Base-by-base conservation (phyloP, 1,140 invertebrate genomes). In the Oreohelix idahoensis region DNA sequence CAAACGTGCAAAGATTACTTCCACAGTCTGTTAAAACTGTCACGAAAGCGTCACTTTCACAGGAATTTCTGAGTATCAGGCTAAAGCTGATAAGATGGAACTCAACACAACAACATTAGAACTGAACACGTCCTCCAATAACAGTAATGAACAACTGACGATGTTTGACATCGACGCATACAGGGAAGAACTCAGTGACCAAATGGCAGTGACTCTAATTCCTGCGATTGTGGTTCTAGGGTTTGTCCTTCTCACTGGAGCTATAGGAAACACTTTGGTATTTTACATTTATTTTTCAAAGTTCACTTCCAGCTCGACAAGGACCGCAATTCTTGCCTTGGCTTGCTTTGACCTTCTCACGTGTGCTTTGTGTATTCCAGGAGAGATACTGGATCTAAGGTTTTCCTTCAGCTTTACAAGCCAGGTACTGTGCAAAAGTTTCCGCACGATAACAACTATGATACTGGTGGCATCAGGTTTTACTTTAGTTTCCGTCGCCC, bases 381-480 rank as follows among this genome's bases (percentile, higher is more conserved):
- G 85, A 42, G 90, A 91, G 83, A 86, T 90, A 13, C 81, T 88
- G 38, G 89, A 90, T 71, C 70, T 90, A 23, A 69, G 86, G 32
- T 88, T 86, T 58, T 87, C 87, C 20, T 86, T 83, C 70, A 84
- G 71, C 45, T 91, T 89, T 79, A 51, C 74, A 36, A 77, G 79
- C 17, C 81, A 79, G 8, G 70, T 74, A 17, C 13, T 88, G 1
- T 91, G 90, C 74, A 87, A 88, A 79, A 38, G 86, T 10, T 83
- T 87, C n/a, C 82, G 90, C 20, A 81, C 87, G n/a, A 35, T 86
- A 10, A 84, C 88, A 39, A 88, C 86, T 63, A 58, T 85, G 20
- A 49, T 86, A 0, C 79, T 86, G 13, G 51, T 90, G 36, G 81
- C 88, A 0, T 87, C 89, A 1, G 88, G 90, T 15, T 85, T 91